Conservation (phyloP, 2,888 invertebrate genomes). For the Gisinianus flammeolus region DNA sequence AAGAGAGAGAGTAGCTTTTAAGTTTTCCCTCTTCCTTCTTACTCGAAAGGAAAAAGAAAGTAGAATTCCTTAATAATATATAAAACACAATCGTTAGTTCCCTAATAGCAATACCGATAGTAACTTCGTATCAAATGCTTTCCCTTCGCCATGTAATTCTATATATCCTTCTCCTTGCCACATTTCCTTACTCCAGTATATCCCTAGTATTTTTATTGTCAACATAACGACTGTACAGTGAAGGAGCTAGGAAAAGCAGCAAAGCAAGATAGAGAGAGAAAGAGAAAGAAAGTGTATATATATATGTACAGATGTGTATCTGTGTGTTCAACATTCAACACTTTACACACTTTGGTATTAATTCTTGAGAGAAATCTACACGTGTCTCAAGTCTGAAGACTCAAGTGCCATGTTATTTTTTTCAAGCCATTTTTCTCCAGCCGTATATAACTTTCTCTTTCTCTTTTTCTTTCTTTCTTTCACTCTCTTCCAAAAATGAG, state of each 20-base stretch:
- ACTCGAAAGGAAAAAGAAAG: background rate
- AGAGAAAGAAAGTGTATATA: background rate
- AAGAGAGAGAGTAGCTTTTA: no score
- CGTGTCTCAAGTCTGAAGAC: background rate
- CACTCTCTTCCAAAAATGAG: constrained; percentile 1
- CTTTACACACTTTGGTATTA: background rate
- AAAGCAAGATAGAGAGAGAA: background rate
- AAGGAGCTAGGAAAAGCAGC: no score
- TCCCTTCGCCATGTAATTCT: no score
- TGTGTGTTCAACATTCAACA: background rate
- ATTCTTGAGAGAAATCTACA: background rate
- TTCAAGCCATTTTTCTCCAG: background rate
- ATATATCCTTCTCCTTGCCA: no score
- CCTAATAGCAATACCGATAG: no score
- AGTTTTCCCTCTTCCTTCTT: constrained; percentile 5
- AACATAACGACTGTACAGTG: no score
- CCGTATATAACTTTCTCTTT: background rate
- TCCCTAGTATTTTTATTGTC: no score
- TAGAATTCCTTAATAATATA: background rate
- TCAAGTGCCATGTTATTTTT: background rate
- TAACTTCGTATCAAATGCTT: no score
- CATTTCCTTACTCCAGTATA: no score
- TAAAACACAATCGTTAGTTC: background rate
- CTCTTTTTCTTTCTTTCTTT: constrained; percentile 5
- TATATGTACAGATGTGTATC: background rate